These are phyloP conservation scores for Operophtera brumata DNA, from an alignment of 2,888 invertebrate genomes.

Conservation along the genomic window DNA sequence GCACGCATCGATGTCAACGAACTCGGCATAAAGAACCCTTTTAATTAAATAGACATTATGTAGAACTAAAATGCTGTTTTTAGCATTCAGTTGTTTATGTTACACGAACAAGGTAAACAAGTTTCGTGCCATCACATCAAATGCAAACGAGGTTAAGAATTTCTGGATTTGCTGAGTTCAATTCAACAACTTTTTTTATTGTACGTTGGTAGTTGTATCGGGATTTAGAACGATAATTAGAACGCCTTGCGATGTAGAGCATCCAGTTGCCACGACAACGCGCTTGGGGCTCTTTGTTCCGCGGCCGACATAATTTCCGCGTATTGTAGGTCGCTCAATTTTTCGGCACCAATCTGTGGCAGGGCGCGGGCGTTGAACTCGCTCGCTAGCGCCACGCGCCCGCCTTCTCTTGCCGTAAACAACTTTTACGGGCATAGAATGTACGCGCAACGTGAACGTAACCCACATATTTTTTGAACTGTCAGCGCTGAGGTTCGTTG, in stretches of 20 bases:
- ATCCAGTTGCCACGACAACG: constrained; percentile 39
- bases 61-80: constrained; percentile 26
- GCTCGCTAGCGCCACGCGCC: constrained; percentile 53
- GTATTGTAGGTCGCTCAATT: constrained; percentile 74
- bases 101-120: constrained; percentile 30
- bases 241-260: constrained; percentile 20
- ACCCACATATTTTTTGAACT: constrained; percentile 80
- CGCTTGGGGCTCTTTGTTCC: constrained; percentile 66
- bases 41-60: constrained; percentile 27
- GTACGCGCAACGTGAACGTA: constrained; percentile 79
- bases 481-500: constrained; percentile 77
- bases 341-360: constrained; percentile 73
- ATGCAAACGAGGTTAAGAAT: constrained; percentile 9
- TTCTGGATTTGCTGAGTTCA: constrained; percentile 1
- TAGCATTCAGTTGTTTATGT: constrained; percentile 30
- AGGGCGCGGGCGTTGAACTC: constrained; percentile 67
- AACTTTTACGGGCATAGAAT: constrained; percentile 78
- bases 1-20: constrained; percentile 70
- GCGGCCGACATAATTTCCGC: constrained; percentile 68
- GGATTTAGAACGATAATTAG: constrained; percentile 15
- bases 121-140: constrained; percentile 10
- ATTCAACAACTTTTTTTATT: too few relatives aligned
- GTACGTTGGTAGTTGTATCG: constrained; percentile 1
- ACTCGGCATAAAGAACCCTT: constrained; percentile 47
- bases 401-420: constrained; percentile 67